Evolutionary conservation across 2,113 vertebrate species (phyloP).

Genomic region (Numida meleagris): DNA sequence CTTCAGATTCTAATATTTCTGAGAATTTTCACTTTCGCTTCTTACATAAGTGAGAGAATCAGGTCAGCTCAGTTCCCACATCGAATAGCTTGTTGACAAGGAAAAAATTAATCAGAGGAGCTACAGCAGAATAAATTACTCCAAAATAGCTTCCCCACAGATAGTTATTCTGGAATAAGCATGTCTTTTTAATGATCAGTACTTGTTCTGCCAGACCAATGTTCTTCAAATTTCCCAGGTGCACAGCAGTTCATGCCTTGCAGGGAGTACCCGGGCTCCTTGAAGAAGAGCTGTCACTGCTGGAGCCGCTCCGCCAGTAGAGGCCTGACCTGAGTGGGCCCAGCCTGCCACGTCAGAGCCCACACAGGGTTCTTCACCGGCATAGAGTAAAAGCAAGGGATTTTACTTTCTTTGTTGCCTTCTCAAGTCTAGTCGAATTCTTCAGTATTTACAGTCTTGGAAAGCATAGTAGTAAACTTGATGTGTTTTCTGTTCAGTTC

Average conservation of each 20-base stretch:
- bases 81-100: conserved; percentile 30
- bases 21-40: neutral
- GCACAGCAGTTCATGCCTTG: neutral
- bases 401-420: neutral
- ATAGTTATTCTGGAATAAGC: neutral
- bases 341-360: neutral
- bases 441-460: neutral
- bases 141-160: neutral
- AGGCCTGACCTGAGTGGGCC: neutral
- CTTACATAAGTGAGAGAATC: conserved; percentile 23
- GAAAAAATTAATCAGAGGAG: conserved; percentile 23
- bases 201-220: neutral
- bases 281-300: neutral
- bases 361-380: neutral
- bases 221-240: neutral
- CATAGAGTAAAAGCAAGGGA: neutral
- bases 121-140: conserved; percentile 28
- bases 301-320: neutral
- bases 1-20: neutral
- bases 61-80: neutral
- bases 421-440: neutral
- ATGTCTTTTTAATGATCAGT: neutral
- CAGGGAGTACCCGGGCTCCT: neutral
- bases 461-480: neutral
- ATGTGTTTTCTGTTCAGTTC: neutral